Conservation (phyloP, 2,797 vertebrate species). For the Alosa sapidissima region DNA sequence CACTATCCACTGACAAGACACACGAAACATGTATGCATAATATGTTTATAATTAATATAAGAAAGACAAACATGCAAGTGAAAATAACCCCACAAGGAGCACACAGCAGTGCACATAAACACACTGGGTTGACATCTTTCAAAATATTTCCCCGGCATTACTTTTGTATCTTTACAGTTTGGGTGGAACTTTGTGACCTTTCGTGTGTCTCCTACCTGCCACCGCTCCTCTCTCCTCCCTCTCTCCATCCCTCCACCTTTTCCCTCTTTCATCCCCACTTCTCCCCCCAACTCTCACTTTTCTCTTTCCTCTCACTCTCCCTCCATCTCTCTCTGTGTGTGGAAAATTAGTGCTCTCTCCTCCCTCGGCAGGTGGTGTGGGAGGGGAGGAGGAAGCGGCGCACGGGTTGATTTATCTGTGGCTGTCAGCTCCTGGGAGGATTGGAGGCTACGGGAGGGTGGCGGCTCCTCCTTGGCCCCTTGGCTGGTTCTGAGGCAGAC, state of each 20-base stretch:
- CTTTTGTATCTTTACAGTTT: conserved; percentile 30
- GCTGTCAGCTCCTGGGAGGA: conserved; percentile 85
- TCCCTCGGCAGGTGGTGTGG: conserved; percentile 80
- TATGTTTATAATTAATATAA: too few species aligned
- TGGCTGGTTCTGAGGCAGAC: conserved; percentile 81
- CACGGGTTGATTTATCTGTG: conserved; percentile 87
- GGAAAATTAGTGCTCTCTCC: conserved; percentile 82
- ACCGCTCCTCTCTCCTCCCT: conserved; percentile 23
- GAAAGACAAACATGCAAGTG: not conserved
- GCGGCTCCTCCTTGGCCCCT: conserved; percentile 83
- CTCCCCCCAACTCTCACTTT: conserved; percentile 53
- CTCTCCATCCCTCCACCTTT: conserved; percentile 50
- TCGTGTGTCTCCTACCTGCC: conserved; percentile 54
- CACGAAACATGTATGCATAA: conserved; percentile 32
- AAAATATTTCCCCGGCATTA: conserved; percentile 25
- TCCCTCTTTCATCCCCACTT: conserved; percentile 55
- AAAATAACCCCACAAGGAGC: not conserved
- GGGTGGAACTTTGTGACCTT: conserved; percentile 20
- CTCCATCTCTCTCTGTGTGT: conserved; percentile 69
- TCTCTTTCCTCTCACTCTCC: conserved; percentile 58
- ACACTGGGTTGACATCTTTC: conserved; percentile 19
- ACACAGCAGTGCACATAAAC: conserved; percentile 11
- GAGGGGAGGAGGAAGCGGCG: conserved; percentile 76
- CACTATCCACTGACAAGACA: conserved; percentile 30
- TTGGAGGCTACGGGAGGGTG: conserved; percentile 70